phyloP scores from a whole-genome alignment of 2,113 vertebrate species.

The Barnardius zonarius region DNA sequence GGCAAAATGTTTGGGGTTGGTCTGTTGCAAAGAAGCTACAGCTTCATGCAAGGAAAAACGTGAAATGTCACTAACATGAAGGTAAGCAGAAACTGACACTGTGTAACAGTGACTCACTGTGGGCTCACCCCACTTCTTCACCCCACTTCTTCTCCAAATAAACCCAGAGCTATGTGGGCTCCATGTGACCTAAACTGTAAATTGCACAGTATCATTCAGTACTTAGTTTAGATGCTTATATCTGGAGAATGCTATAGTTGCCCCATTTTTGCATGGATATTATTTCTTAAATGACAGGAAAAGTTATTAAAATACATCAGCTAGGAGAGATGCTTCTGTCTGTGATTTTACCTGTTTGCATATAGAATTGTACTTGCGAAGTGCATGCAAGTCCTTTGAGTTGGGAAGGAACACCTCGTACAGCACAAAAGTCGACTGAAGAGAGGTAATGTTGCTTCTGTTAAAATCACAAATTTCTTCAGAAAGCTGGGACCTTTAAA shows the following conservation, averaged over 20 bases:
- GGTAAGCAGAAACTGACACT: not conserved
- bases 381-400: fast-evolving
- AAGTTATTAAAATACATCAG: not conserved
- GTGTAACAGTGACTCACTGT: not conserved
- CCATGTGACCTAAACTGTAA: not conserved
- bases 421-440: not conserved
- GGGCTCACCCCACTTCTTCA: fast-evolving
- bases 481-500: not conserved
- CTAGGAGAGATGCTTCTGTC: not conserved
- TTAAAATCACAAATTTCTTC: not conserved
- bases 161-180: not conserved
- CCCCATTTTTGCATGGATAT: not conserved
- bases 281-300: not conserved
- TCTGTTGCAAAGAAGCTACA: not conserved
- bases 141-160: not conserved
- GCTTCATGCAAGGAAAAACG: not conserved
- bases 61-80: not conserved
- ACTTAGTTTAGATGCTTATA: not conserved
- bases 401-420: not conserved
- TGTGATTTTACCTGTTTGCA: not conserved
- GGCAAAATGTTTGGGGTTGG: not conserved
- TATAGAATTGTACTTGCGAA: not conserved
- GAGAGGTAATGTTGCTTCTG: not conserved
- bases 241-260: not conserved
- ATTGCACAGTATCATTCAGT: not conserved